Evolutionary conservation across 1,140 invertebrate species (phyloP).

Genomic region (Aphaenogaster floridana): DNA sequence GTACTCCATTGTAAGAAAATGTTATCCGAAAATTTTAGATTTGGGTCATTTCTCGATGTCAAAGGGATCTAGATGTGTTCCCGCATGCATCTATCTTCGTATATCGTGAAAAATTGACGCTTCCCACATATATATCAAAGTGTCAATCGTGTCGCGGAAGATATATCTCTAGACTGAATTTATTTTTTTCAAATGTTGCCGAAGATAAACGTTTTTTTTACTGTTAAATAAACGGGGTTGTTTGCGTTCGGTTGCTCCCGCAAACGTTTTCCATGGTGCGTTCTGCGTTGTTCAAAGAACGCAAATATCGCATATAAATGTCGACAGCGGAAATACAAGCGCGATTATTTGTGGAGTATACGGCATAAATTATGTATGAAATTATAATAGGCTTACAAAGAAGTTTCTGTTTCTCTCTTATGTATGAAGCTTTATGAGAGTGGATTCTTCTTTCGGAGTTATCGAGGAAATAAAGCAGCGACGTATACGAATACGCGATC

Average conservation of each 20-base stretch:
- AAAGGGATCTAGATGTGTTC: constrained; percentile 16
- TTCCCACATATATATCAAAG: constrained; percentile 3
- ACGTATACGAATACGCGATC: constrained; percentile 3
- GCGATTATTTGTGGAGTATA: constrained; percentile 23
- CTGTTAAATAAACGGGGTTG: constrained; percentile 3
- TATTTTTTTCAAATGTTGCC: constrained; percentile 29
- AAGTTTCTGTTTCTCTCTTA: neutral
- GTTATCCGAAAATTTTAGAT: constrained; percentile 4
- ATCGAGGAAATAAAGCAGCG: constrained; percentile 7
- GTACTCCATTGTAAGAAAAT: neutral
- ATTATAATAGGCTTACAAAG: constrained; percentile 2
- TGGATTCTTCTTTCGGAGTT: neutral
- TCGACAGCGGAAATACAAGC: neutral
- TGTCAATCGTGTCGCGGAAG: constrained; percentile 44
- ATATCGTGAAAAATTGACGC: constrained; percentile 27
- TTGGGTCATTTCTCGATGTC: neutral
- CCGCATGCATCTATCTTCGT: constrained; percentile 22
- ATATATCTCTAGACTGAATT: constrained; percentile 35
- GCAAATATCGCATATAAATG: constrained; percentile 1
- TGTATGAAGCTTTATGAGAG: neutral
- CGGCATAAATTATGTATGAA: constrained; percentile 25
- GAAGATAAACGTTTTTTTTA: constrained; percentile 34
- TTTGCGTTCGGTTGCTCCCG: neutral
- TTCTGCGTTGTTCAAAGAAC: neutral
- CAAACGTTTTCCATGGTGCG: neutral